Base-by-base conservation (phyloP, 2,888 invertebrate species). In the Pachycephus smyrnensis region DNA sequence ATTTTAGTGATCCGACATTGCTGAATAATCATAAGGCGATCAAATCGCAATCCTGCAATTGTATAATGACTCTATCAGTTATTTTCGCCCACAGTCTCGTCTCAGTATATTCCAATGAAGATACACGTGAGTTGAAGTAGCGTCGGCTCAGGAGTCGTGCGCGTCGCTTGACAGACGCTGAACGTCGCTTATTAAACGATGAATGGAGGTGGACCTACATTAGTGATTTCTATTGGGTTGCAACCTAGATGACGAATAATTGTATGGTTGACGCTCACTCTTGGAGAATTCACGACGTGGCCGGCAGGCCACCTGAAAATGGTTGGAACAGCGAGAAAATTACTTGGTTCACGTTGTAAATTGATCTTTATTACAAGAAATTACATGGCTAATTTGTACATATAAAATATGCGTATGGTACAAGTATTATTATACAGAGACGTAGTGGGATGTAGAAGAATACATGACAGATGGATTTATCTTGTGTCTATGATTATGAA, bases 321-420 rank as follows among this genome's bases (percentile, higher is more conserved):
- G 23, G 55, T 55, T 55, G 9, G 55, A 55, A 23, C 55, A 30
- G 12, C 12, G 71, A 30, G 36, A 68, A 35, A 73, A 68, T 12
- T n/a, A 35, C 68, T 35, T 30, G 37, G 35, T 68, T 81, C 85
- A 87, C 88, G 85, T 89, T 88, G 88, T 89, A 88, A 90, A 89
- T 89, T 88, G 88, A 88, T 90, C 89, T 91, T 91, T 91, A 91
- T 90, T 91, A 91, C 91, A 91, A 91, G 89, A 89, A 88, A 90
- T 90, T 90, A 91, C 88, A 87, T 90, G 82, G 85, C 90, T 91
- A 91, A 89, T 91, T 90, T 91, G 90, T 91, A 91, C 91, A 91
- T 91, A 91, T 89, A 90, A 91, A 91, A 91, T 91, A 91, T 91
- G 90, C 89, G 90, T 91, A 91, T 91, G 85, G 86, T 91, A 91